Evolutionary conservation across 2,797 vertebrate species (phyloP).

Genomic region (Hoplostethus atlanticus): DNA sequence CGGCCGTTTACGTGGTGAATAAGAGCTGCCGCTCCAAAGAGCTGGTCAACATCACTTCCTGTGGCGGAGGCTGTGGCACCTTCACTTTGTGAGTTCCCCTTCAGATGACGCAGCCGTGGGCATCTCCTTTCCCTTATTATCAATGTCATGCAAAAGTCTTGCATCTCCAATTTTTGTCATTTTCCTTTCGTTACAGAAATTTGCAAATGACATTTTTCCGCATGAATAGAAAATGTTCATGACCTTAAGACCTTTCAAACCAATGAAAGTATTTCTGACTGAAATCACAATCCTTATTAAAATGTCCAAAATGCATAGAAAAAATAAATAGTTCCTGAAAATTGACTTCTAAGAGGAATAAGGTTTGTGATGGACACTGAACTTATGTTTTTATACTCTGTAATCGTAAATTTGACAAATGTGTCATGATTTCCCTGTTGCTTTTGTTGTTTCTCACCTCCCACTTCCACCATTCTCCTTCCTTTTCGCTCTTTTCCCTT

Average conservation of each 20-base stretch:
- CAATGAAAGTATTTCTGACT: too few relatives aligned
- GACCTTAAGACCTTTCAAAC: too few relatives aligned
- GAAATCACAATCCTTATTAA: too few relatives aligned
- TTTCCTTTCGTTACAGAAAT: too few relatives aligned
- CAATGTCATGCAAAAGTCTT: not conserved
- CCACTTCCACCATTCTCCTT: not conserved
- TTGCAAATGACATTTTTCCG: too few relatives aligned
- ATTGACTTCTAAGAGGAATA: too few relatives aligned
- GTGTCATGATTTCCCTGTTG: not conserved
- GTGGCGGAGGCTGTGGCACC: conserved; percentile 86
- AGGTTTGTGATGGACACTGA: too few relatives aligned
- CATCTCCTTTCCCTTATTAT: not conserved
- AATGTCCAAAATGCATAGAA: too few relatives aligned
- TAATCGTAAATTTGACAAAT: not conserved
- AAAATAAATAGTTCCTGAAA: too few relatives aligned
- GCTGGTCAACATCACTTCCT: conserved; percentile 82
- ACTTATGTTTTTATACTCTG: not conserved
- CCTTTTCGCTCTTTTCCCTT: not conserved
- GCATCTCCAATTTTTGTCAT: not conserved
- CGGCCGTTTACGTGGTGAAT: conserved; percentile 64
- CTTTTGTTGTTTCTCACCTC: too few relatives aligned
- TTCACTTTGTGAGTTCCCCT: conserved; percentile 84
- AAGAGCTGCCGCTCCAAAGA: conserved; percentile 79
- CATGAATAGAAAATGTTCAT: too few relatives aligned
- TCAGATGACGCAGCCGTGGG: not conserved